Base-by-base conservation (phyloP, 2,888 invertebrate genomes). In the Plebejus argus region DNA sequence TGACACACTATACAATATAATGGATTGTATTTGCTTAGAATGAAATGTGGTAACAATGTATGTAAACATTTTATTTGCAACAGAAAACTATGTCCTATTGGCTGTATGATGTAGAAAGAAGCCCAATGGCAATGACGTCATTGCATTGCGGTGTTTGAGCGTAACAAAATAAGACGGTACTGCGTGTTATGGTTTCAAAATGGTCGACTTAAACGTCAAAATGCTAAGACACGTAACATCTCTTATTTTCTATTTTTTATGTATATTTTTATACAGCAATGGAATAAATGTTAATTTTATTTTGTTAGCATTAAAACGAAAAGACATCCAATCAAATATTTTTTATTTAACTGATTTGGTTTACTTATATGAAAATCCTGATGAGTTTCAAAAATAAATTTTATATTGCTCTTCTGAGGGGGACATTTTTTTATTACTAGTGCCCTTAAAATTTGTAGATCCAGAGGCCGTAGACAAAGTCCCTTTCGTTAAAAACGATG, bases 241-340 rank as follows among this genome's bases (percentile, higher is more conserved):
- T 83, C 84, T 86, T 88, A 87, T 90, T 91, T 91, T 91, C 90
- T 91, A 92, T 79, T 91, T 90, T 90, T 91, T 92, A 92, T 90
- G 90, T 92, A 93, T 94, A 92, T 93, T 93, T 93, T 93, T 93
- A 92, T 93, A 93, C 92, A 92, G 90, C 89, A 84, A 91, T 90
- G 90, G 88, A 92, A 93, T 93, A 92, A 91, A 91, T 92, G 91
- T 91, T 92, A 92, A 91, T 92, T 92, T 92, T 90, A 93, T 91
- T 93, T 91, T 93, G 92, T 94, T 94, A 94, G 93, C 92, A 93
- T 93, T 93, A 93, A 93, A 94, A 91, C 89, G 85, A 93, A 93
- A 93, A 93, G 93, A 94, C 93, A 93, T 92, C 90, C 90, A 88
- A 89, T 87, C 89, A 90, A 88, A 91, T 91, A 66, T 66, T 91